Evolutionary conservation across 2,888 invertebrate species (phyloP), one percentile per base, ranked within the genome.

Genomic region (Strigamia crassipes): DNA sequence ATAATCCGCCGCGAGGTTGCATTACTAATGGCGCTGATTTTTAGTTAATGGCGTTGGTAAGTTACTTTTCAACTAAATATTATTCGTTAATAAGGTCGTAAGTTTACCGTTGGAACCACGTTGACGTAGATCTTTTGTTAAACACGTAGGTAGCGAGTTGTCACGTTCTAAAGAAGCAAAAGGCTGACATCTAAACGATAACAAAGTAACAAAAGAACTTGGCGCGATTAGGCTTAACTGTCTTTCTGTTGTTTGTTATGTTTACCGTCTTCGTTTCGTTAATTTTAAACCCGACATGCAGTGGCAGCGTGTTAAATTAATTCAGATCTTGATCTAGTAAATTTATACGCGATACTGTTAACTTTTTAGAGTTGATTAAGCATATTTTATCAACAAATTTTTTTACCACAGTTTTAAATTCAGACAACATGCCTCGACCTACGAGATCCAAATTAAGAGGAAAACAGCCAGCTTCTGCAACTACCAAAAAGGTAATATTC

Each of bases 41-140:
- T 31, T 66, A 66, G 66, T 66, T 66, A 66, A 66, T 66, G 66
- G 66, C 23, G 66, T 66, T 66, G 66, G 66, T 66, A 66, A 66
- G 27, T 66, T 23, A 66, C 23, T 66, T 66, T 66, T 66, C 31
- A 66, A 66, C 66, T 66, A 66, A 27, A 66, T 31, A 27, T 21
- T 31, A 27, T 66, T 3, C 13, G 15, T 12, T 66, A 27, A 31
- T 31, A 66, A 66, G 31, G 27, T 23, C 23, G 10, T 66, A 15
- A 27, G 13, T 23, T 31, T 27, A 66, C 8, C 27, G 23, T 27
- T 51, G 15, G 23, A 31, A 66, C 27, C 15, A 66, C 15, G 15
- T 27, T 66, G 4, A 15, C 23, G 12, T 10, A 66, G 23, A 27
- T 27, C 8, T 8, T 10, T 12, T 31, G 15, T 1, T 66, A 23